Evolutionary conservation across 2,888 invertebrate species (phyloP).

Genomic region (Hyposoter dolosus): DNA sequence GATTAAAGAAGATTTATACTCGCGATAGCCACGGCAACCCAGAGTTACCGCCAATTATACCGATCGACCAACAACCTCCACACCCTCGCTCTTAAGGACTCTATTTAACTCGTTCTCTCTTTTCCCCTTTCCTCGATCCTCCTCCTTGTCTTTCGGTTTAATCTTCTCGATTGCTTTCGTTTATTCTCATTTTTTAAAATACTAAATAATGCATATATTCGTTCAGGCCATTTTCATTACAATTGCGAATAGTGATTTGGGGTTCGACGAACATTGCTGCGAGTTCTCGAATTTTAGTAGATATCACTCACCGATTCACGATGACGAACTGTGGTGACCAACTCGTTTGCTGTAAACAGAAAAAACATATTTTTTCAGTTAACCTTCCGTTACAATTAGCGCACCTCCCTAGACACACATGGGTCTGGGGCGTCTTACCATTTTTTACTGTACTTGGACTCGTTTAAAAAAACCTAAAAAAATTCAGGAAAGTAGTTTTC

Average conservation of each 20-base stretch:
- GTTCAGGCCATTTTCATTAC: not conserved
- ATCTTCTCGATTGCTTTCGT: conserved; percentile 11
- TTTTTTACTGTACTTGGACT: no score
- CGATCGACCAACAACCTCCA: conserved; percentile 24
- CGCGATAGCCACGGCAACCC: conserved; percentile 58
- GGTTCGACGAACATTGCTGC: not conserved
- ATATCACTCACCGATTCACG: conserved; percentile 1
- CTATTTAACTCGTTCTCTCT: conserved; percentile 23
- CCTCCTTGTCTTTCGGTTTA: not conserved
- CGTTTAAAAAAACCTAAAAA: no score
- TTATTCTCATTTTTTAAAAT: not conserved
- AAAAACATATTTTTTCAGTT: not conserved
- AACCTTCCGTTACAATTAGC: no score
- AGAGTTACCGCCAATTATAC: conserved; percentile 64
- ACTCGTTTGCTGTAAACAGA: conserved; percentile 13
- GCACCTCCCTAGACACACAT: no score
- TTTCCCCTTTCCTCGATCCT: not conserved
- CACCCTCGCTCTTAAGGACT: conserved; percentile 30
- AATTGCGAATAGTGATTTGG: not conserved
- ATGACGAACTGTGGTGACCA: not conserved
- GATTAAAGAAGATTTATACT: conserved; percentile 63
- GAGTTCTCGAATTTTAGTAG: not conserved
- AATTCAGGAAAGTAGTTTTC: no score
- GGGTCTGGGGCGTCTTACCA: no score
- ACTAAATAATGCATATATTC: not conserved